Evolutionary conservation across 2,888 invertebrate species (phyloP), one percentile per base, ranked within the genome.

Genomic region (Tricholauxania praeusta): DNA sequence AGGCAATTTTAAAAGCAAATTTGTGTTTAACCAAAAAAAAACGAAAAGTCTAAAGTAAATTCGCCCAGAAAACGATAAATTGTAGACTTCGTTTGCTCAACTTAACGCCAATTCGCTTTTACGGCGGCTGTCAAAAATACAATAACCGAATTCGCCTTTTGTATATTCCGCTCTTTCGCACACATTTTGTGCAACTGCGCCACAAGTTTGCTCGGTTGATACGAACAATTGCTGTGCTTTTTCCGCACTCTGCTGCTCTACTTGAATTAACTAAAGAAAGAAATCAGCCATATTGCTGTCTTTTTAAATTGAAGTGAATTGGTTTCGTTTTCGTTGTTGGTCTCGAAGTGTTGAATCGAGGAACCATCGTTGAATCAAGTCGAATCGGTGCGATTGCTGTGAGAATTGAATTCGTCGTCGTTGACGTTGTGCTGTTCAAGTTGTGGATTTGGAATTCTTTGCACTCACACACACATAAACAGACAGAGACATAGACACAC

Each of bases 371-470:
- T 70, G 75, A 73, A 65, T 75, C 76, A 75, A 74, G 74, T 75
- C 75, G 77, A 75, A 77, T 79, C 77, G 77, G 79, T 79, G 75
- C 77, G 78, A 79, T 79, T 79, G 77, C 76, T 77, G 77, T 77
- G 75, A 77, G 79, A 78, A 77, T 79, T 78, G 76, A 77, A 79
- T 78, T 78, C 78, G 77, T 79, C 74, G 75, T 77, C 75, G 71
- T 74, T 74, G 74, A 64, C 72, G 67, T 28, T n/a, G 12, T 39
- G 57, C 17, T 39, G 60, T 64, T 28, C 49, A 19, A 22, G 39
- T 64, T 64, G 64, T 70, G 70, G 63, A 70, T 62, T 70, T 70
- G 70, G 70, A 70, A 70, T 70, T 69, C 60, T 69, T 60, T 70
- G 63, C 70, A 63, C 52, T 52, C 70, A 70, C 62, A 68, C 68